phyloP scores from a whole-genome alignment of 37 sponge, comb jelly and placozoan genomes.

The Hormiphora californensis region DNA sequence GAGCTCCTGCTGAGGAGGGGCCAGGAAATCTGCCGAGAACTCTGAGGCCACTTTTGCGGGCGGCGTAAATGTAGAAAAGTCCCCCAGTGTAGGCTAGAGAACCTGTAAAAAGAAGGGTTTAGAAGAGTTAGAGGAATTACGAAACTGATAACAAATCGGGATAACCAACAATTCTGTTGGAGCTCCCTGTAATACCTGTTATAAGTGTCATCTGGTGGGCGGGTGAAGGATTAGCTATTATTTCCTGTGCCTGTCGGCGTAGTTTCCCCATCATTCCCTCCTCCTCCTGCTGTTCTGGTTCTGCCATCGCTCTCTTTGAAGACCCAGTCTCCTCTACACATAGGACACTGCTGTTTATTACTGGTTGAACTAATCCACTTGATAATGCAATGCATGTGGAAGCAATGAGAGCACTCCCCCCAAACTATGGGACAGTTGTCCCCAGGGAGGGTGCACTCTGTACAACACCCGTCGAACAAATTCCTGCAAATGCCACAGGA shows the following conservation, averaged over 20 bases:
- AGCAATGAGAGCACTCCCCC: slow-evolving; percentile 79
- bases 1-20: neutral
- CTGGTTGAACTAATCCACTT: slow-evolving; percentile 89
- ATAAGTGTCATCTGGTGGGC: too few relatives aligned
- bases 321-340: slow-evolving; percentile 92
- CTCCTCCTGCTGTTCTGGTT: too few relatives aligned
- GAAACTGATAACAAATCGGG: too few relatives aligned
- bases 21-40: neutral
- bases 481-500: slow-evolving; percentile 93
- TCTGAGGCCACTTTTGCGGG: neutral
- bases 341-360: slow-evolving; percentile 84
- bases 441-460: slow-evolving; percentile 85
- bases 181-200: too few relatives aligned
- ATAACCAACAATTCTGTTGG: too few relatives aligned
- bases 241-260: too few relatives aligned
- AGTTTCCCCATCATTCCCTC: too few relatives aligned
- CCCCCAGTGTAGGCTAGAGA: neutral
- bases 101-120: slow-evolving; percentile 21
- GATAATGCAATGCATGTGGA: slow-evolving; percentile 94
- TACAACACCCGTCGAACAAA: slow-evolving; percentile 89
- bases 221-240: too few relatives aligned
- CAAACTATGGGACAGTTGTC: slow-evolving; percentile 86
- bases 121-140: too few relatives aligned
- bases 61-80: neutral
- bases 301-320: slow-evolving; percentile 70